phyloP scores from a whole-genome alignment of 37 sponge, comb jelly and placozoan species.

The Beroe ovata region DNA sequence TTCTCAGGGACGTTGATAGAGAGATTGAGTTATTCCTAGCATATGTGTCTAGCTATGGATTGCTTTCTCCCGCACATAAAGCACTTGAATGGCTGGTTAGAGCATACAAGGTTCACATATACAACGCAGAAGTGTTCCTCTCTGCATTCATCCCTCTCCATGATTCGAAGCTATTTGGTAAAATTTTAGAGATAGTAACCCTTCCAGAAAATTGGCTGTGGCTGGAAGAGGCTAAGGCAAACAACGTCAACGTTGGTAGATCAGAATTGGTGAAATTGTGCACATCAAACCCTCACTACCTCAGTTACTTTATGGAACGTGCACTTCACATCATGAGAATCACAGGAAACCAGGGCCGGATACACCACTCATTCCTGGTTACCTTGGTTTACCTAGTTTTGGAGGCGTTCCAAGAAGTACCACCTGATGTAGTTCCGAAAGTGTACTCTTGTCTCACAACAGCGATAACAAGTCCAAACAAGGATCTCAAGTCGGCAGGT shows the following conservation, averaged over 20 bases:
- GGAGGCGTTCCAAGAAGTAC: constrained; percentile 47
- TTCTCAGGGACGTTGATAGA: constrained; percentile 68
- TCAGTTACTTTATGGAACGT: constrained; percentile 26
- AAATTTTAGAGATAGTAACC: constrained; percentile 33
- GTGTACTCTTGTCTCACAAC: constrained; percentile 19
- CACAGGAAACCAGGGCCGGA: background rate
- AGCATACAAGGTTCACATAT: constrained; percentile 75
- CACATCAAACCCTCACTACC: constrained; percentile 43
- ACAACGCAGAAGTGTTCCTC: constrained; percentile 78
- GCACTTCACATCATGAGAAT: background rate
- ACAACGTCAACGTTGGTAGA: background rate
- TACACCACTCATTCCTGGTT: constrained; percentile 57
- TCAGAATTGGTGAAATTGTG: constrained; percentile 35
- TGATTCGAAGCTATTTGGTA: constrained; percentile 84
- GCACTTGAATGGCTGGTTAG: constrained; percentile 93
- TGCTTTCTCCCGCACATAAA: constrained; percentile 83
- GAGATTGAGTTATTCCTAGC: constrained; percentile 76
- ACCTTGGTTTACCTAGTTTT: constrained; percentile 40
- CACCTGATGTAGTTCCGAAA: constrained; percentile 35
- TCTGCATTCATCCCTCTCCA: constrained; percentile 90
- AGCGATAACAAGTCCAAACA: constrained; percentile 5
- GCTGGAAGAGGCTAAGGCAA: constrained; percentile 24
- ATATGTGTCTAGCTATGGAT: constrained; percentile 80
- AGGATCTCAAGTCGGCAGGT: constrained; percentile 42
- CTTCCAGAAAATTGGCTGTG: constrained; percentile 33